These are phyloP conservation scores for Centruroides sculpturatus DNA, from an alignment of 1,140 invertebrate genomes.

Conservation along the genomic window DNA sequence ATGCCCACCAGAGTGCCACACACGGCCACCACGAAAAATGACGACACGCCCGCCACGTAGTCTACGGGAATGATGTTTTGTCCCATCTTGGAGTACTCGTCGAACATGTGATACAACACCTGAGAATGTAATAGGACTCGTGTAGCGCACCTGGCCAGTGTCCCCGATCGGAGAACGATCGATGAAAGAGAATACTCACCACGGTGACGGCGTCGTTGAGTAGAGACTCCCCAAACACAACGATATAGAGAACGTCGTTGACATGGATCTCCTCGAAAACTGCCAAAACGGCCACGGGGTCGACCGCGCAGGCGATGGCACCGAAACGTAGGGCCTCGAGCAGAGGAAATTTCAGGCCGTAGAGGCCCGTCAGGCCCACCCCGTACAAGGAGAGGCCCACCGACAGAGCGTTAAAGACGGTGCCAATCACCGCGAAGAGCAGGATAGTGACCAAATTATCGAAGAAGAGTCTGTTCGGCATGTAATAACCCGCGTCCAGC, in stretches of 20 bases:
- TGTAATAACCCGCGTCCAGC: slow-evolving; percentile 81
- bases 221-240: slow-evolving; percentile 96
- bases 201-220: slow-evolving; percentile 95
- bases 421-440: slow-evolving; percentile 89
- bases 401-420: slow-evolving; percentile 86
- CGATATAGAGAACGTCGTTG: slow-evolving; percentile 96
- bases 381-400: slow-evolving; percentile 82
- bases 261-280: slow-evolving; percentile 99
- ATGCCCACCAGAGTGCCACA: slow-evolving; percentile 89
- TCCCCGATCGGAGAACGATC: too few relatives aligned
- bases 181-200: slow-evolving; percentile 34
- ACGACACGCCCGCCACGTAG: slow-evolving; percentile 66
- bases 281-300: slow-evolving; percentile 93
- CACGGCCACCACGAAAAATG: slow-evolving; percentile 86
- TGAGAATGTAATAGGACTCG: slow-evolving; percentile 19
- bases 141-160: too few relatives aligned
- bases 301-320: slow-evolving; percentile 91
- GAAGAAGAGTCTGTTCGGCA: slow-evolving; percentile 90
- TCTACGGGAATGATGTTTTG: slow-evolving; percentile 48
- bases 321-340: slow-evolving; percentile 86
- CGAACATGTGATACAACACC: slow-evolving; percentile 92
- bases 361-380: slow-evolving; percentile 67
- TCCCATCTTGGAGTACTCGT: slow-evolving; percentile 79
- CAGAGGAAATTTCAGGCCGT: slow-evolving; percentile 50
- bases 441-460: slow-evolving; percentile 93